Base-by-base conservation (phyloP, 2,797 vertebrate genomes). In the Chaetodon trifasciatus region DNA sequence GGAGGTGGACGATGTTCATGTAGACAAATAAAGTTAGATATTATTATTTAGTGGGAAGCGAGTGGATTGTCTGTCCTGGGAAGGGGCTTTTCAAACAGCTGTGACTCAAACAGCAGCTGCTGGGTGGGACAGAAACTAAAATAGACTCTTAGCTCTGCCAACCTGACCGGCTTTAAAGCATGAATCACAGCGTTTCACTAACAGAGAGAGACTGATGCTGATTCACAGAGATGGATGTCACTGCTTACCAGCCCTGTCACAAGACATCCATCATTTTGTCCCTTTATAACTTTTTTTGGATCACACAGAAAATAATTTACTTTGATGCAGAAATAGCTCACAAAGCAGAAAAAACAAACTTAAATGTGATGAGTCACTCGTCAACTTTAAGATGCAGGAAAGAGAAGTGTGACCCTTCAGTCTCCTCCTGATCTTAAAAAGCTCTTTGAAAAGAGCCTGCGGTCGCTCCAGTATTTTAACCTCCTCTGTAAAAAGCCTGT, bases 31-130 rank as follows among this genome's bases (percentile, higher is more conserved):
- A 60, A 65, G 52, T 16, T 7, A 2, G 55, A 32, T 76, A 12
- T 71, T 70, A 49, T 84, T 46, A n/a, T 71, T 32, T 3, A 19
- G 50, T 21, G 42, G 73, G 62, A 76, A 47, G 42, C 28, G 3
- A 44, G 58, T 49, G 56, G 79, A 69, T 35, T 10, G 52, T 88
- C 70, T 62, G 52, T 63, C 79, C 16, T 56, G 76, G 70, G 61
- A 79, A 68, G 32, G 70, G 81, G 82, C 50, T 86, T 90, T 86
- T 85, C 55, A 65, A 61, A 83, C 89, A 92, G 89, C 88, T 92
- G 90, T 86, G 89, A 86, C 50, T 90, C 85, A 84, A 68, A 68
- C 70, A 79, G 86, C 93, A 91, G 92, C 90, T 92, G 92, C 84
- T 76, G 87, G 84, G 79, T 80, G 87, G 83, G 82, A 87, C 86